phyloP scores from a whole-genome alignment of 1,140 invertebrate genomes.

The Aphis craccivora region DNA sequence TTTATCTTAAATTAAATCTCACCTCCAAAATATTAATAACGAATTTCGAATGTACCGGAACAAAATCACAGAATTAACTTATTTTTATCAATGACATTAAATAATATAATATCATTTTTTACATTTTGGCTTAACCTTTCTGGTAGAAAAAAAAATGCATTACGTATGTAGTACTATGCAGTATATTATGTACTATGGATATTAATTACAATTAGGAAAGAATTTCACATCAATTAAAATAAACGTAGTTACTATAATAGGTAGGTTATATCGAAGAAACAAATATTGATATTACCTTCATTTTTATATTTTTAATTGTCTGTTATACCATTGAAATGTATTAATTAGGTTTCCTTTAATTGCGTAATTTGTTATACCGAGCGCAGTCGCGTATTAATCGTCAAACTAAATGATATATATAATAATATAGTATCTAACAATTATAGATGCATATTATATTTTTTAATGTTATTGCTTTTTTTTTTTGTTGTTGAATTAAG shows the following conservation, averaged over 20 bases:
- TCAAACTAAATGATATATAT: background rate
- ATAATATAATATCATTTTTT: background rate
- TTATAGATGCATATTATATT: background rate
- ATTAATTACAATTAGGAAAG: background rate
- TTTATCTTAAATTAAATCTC: background rate
- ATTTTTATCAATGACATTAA: background rate
- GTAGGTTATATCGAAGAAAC: background rate
- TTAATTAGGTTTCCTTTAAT: background rate
- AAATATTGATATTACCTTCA: background rate
- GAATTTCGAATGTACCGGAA: background rate
- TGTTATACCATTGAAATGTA: background rate
- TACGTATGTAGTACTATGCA: background rate
- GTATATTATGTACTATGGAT: no score
- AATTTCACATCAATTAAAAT: background rate
- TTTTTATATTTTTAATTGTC: background rate
- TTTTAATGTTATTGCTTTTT: background rate
- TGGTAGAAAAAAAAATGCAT: background rate
- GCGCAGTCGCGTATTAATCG: background rate
- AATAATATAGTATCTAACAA: background rate
- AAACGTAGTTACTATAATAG: background rate
- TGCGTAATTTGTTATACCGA: background rate
- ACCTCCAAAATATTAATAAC: background rate
- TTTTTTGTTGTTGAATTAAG: background rate
- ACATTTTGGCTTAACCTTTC: background rate
- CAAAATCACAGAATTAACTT: background rate